Base-by-base conservation (phyloP, 2,888 invertebrate genomes). In the Philereme vetulata region DNA sequence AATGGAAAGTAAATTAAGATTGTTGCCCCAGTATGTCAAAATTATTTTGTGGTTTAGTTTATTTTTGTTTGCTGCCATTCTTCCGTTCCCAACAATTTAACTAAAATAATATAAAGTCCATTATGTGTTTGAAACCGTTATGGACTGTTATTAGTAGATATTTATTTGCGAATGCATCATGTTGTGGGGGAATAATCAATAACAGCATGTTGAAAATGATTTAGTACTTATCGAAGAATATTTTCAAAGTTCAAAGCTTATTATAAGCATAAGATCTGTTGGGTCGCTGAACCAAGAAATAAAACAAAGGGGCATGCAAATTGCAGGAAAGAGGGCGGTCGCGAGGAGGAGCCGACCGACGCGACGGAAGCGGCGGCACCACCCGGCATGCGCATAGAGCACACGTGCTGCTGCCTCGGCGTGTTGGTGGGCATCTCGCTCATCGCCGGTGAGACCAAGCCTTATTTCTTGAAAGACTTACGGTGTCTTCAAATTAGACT, bases 351-450 rank as follows among this genome's bases (percentile, higher is more conserved):
- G 85, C 84, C 89, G 74, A 85, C 89, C 85, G 84, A 83, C 82
- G 82, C 84, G 82, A 74, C 80, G 81, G 85, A 77, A 72, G 82
- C 79, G 80, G 80, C 78, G 80, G 79, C 78, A 72, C 72, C 72
- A 61, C 82, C 78, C 71, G 78, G 85, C 73, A 82, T 85, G 84
- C 90, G 88, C 81, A 88, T 80, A 63, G 91, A 92, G 75, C 90
- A 89, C 79, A 86, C 89, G 71, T 92, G 92, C 85, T 92, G 91
- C 84, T 91, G 88, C 81, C 87, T 92, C 81, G 92, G 88, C 81
- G 86, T 90, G 77, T 85, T 93, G 84, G 88, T 93, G 84, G 91
- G 91, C 83, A 80, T 92, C 84, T 90, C 89, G 78, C 89, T 93
- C 86, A 88, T 92, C 79, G 90, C 92, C 90, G 92, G 92, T 92